phyloP scores from a whole-genome alignment of 2,797 vertebrate species.

The Heliangelus exortis region DNA sequence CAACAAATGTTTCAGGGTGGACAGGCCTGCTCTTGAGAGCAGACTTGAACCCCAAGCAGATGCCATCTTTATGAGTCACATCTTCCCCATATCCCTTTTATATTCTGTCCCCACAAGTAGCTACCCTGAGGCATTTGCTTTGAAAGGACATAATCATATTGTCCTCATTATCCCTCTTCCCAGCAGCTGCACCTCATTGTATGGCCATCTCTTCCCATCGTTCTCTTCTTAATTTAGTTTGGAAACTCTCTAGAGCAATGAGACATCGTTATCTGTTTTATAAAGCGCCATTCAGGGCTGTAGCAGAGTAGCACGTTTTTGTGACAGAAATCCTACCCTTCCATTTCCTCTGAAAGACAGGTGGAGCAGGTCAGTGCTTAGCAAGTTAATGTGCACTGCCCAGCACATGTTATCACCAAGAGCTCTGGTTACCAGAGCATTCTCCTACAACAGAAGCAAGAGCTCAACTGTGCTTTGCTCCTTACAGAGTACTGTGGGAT shows the following conservation, averaged over 20 bases:
- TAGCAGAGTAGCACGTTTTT: neutral
- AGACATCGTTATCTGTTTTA: slow-evolving; percentile 64
- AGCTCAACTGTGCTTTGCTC: neutral
- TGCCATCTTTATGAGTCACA: neutral
- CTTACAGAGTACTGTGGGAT: neutral
- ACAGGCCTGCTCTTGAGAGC: neutral
- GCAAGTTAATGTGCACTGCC: neutral
- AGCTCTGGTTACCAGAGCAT: neutral
- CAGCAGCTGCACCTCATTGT: slow-evolving; percentile 55
- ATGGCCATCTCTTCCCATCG: slow-evolving; percentile 48
- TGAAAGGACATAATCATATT: slow-evolving; percentile 57
- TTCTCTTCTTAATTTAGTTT: slow-evolving; percentile 67
- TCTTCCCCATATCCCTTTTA: slow-evolving; percentile 29
- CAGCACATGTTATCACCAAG: accelerated
- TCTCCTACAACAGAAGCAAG: accelerated
- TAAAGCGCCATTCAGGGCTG: slow-evolving; percentile 39
- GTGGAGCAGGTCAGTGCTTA: neutral
- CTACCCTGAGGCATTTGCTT: slow-evolving; percentile 12
- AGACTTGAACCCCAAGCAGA: neutral
- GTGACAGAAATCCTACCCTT: slow-evolving; percentile 38
- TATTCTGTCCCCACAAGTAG: slow-evolving; percentile 23
- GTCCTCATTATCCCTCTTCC: slow-evolving; percentile 41
- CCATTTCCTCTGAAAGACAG: neutral
- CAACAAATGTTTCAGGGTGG: neutral
- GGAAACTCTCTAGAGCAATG: slow-evolving; percentile 62